Percentiles rank a stretch among this genome's conserved stretches.
phyloP scores from a whole-genome alignment of 1,140 invertebrate species.

The Euura lappo region DNA sequence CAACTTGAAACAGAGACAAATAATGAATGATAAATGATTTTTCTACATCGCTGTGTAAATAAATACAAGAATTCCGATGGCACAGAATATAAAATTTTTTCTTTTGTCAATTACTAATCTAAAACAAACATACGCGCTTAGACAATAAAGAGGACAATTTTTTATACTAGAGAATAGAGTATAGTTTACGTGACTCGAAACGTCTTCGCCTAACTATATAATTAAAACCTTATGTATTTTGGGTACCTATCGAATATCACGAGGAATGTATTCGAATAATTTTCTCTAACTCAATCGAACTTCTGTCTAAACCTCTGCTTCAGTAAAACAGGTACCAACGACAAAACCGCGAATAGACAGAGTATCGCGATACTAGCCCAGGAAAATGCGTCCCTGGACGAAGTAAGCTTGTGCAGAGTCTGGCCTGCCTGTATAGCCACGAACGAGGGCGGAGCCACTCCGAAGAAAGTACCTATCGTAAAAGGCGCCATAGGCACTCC shows the following conservation, averaged over 20 bases:
- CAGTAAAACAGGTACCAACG: conserved; percentile 90
- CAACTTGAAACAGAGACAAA: background rate
- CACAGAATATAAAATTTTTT: no score
- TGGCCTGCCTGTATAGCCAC: conserved; percentile 97
- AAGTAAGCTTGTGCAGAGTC: conserved; percentile 91
- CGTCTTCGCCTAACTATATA: no score
- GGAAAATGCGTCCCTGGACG: conserved; percentile 88
- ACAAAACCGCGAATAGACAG: conserved; percentile 78
- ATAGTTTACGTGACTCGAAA: background rate
- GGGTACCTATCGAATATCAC: no score
- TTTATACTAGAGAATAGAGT: background rate
- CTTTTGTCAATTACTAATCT: no score
- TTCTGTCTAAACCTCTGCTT: conserved; percentile 83
- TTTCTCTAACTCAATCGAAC: conserved; percentile 68
- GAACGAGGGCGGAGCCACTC: conserved; percentile 97
- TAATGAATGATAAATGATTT: background rate
- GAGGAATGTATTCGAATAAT: conserved; percentile 6
- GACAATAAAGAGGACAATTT: background rate
- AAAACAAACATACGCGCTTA: no score
- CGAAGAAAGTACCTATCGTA: conserved; percentile 90
- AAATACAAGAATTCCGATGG: no score
- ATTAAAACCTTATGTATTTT: no score
- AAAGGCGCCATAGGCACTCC: conserved; percentile 94
- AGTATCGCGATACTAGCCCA: conserved; percentile 85
- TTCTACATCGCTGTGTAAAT: no score